These are phyloP conservation scores for Ferdinandea cuprea DNA, from an alignment of 2,888 invertebrate genomes.

Conservation along the genomic window DNA sequence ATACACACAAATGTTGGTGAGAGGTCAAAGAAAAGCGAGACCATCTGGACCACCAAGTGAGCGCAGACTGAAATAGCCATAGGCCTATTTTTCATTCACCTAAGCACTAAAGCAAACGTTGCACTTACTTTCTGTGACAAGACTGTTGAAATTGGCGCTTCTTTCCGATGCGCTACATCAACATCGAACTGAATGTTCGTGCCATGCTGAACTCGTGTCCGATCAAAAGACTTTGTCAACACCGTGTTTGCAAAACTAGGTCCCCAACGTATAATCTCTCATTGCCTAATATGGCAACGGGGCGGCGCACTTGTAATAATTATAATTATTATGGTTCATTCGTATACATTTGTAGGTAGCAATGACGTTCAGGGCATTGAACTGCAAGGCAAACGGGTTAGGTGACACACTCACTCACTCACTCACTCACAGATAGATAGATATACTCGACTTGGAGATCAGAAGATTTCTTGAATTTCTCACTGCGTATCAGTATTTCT, in stretches of 20 bases:
- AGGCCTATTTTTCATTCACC: too few relatives aligned
- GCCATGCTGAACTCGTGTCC: slow-evolving; percentile 9
- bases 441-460: slow-evolving; percentile 45
- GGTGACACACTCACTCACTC: slow-evolving; percentile 16
- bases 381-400: slow-evolving; percentile 82
- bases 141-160: too few relatives aligned
- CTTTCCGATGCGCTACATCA: too few relatives aligned
- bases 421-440: slow-evolving; percentile 38
- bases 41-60: too few relatives aligned
- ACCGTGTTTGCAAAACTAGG: slow-evolving; percentile 13
- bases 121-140: too few relatives aligned
- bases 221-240: slow-evolving; percentile 12
- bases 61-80: too few relatives aligned
- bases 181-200: slow-evolving; percentile 1
- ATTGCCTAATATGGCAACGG: slow-evolving; percentile 9
- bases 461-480: slow-evolving; percentile 38
- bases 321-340: slow-evolving; percentile 48
- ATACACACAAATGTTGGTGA: too few relatives aligned
- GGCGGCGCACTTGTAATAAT: neutral
- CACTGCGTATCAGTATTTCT: slow-evolving; percentile 31
- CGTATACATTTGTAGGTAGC: too few relatives aligned
- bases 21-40: too few relatives aligned
- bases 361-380: slow-evolving; percentile 78
- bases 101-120: too few relatives aligned
- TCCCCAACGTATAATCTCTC: slow-evolving; percentile 2